phyloP scores from a whole-genome alignment of 2,888 invertebrate genomes.

The Blastobasis lacticolella region DNA sequence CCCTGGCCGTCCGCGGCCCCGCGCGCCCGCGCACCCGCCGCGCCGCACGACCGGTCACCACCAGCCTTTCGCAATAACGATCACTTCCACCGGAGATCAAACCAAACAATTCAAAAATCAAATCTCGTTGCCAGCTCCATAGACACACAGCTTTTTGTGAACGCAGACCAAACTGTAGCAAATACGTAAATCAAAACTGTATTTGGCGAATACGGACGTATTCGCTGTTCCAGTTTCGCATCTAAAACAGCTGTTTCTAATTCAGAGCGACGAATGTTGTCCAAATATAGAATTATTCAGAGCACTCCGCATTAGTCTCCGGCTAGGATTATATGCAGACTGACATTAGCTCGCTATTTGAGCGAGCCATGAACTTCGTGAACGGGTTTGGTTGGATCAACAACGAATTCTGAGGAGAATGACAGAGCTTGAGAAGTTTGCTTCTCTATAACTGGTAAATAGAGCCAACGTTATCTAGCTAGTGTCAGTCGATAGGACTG shows the following conservation, averaged over 20 bases:
- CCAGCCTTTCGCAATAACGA: not conserved
- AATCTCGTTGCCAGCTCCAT: no score
- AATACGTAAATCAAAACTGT: slow-evolving; percentile 9
- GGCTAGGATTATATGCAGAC: slow-evolving; percentile 17
- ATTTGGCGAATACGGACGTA: slow-evolving; percentile 16
- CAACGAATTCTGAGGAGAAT: not conserved
- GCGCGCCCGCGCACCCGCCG: slow-evolving; percentile 1
- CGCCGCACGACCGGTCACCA: slow-evolving; percentile 2
- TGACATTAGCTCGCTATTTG: slow-evolving; percentile 20
- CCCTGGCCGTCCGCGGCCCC: slow-evolving; percentile 16
- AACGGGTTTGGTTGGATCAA: slow-evolving; percentile 2
- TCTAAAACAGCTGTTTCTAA: slow-evolving; percentile 27
- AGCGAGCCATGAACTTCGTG: slow-evolving; percentile 14
- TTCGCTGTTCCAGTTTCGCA: slow-evolving; percentile 23
- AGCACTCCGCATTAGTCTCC: slow-evolving; percentile 25
- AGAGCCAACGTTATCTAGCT: no score
- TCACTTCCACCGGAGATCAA: not conserved
- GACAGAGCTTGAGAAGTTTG: not conserved
- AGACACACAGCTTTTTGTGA: slow-evolving; percentile 1
- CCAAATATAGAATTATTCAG: slow-evolving; percentile 41
- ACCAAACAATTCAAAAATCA: not conserved
- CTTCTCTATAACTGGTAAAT: no score
- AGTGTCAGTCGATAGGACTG: no score
- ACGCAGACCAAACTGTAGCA: not conserved
- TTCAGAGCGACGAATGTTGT: slow-evolving; percentile 31